Evolutionary conservation across 2,888 invertebrate genomes (phyloP), one percentile per base, ranked within the genome.

Genomic region (Brachyptera putata): DNA sequence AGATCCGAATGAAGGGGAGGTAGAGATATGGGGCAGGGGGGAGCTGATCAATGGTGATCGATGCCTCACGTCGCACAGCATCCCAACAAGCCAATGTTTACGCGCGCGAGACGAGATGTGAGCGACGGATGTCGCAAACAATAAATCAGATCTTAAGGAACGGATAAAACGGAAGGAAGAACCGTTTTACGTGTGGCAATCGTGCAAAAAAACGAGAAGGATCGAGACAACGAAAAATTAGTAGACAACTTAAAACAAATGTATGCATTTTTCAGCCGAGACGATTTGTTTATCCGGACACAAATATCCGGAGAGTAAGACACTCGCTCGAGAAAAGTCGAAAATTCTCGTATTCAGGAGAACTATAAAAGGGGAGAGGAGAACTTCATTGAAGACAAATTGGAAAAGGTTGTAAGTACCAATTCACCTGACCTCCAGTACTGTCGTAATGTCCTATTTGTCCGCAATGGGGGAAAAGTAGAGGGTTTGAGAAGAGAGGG

Each of bases 391-490:
- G 9, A 21, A 14, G 43, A 43, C 18, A 14, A 43, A 21, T 18
- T 21, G 13, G 43, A 41, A 39, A 39, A 50, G 48, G 60, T 21
- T 49, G 58, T 50, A 56, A 62, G 61, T 58, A 58, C 49, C 57
- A 53, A 62, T 62, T 58, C 48, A 25, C 56, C 56, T 48, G 39
- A 49, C 53, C 41, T 11, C 58, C 34, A 34, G 18, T 34, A 34
- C 14, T 24, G 50, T 39, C 56, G 58, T 62, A 62, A 62, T 49
- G 61, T 58, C 58, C 61, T 49, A 62, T 62, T 62, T 59, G 61
- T 62, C 58, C 56, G 37, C 36, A 55, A 56, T 56, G 61, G 58
- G 48, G 3, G 14, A 14, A 25, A 25, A 37, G 48, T 56, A 48
- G 37, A 61, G 24, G n/a, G 46, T 30, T 18, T 36, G 24, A 39